Conservation (phyloP, 1,140 invertebrate species). For the Drosophila funebris region DNA sequence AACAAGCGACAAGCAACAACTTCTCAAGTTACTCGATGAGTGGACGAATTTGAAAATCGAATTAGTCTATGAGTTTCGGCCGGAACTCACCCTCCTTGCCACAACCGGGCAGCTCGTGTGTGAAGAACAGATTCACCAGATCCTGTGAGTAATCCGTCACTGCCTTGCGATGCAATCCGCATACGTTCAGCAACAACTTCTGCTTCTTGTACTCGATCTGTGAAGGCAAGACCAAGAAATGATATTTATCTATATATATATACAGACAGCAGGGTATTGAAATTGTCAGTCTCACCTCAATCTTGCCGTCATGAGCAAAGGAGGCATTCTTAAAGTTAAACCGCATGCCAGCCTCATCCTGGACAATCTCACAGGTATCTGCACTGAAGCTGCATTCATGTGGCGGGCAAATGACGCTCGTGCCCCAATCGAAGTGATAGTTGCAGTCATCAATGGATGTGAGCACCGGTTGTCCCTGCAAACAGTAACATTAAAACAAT, state of each 20-base stretch:
- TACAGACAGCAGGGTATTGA: not conserved
- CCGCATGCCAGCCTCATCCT: slow-evolving; percentile 53
- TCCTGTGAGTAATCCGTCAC: slow-evolving; percentile 79
- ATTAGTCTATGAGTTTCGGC: slow-evolving; percentile 38
- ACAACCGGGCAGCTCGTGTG: slow-evolving; percentile 65
- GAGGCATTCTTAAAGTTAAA: slow-evolving; percentile 67
- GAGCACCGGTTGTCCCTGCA: slow-evolving; percentile 83
- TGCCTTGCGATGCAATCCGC: slow-evolving; percentile 62
- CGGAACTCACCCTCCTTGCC: slow-evolving; percentile 63
- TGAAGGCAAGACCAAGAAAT: not conserved
- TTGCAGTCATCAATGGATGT: slow-evolving; percentile 82
- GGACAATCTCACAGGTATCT: slow-evolving; percentile 73
- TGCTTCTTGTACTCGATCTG: slow-evolving; percentile 60
- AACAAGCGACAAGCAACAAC: slow-evolving; percentile 59
- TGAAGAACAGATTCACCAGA: slow-evolving; percentile 81
- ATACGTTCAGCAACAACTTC: slow-evolving; percentile 65
- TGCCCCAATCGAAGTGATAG: slow-evolving; percentile 84
- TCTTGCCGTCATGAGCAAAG: slow-evolving; percentile 68
- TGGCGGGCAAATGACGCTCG: slow-evolving; percentile 84
- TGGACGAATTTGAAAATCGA: slow-evolving; percentile 50
- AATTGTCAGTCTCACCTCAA: slow-evolving; percentile 60
- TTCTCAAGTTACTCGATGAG: slow-evolving; percentile 8
- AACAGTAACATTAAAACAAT: not conserved
- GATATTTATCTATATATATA: too few species aligned
- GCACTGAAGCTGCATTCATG: slow-evolving; percentile 67